A percentile compares a stretch with the other conserved stretches of the same genome.
Evolutionary conservation across 2,888 invertebrate genomes (phyloP).

Genomic region (Tenthredo scrophulariae): DNA sequence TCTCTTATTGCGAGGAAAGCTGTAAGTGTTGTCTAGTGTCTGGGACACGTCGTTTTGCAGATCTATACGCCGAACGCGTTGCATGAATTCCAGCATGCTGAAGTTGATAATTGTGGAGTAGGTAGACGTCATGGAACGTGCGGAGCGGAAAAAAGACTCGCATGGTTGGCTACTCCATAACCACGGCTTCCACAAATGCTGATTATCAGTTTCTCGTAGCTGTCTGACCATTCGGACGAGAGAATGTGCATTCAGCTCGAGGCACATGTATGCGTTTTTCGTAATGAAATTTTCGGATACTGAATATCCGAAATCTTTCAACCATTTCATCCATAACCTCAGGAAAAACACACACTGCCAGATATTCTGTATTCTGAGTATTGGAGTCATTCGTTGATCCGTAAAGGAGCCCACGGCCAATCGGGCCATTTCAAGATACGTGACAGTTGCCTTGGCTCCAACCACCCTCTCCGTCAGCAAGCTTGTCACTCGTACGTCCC

Average conservation of each 20-base stretch:
- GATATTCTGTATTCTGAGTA: constrained; percentile 9
- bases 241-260: constrained; percentile 56
- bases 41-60: constrained; percentile 49
- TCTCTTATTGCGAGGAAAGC: constrained; percentile 18
- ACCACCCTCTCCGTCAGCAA: no score
- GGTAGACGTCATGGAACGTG: constrained; percentile 57
- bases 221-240: constrained; percentile 49
- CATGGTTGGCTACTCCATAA: constrained; percentile 56
- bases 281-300: constrained; percentile 53
- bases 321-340: not conserved
- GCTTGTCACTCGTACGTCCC: no score
- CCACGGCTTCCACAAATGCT: constrained; percentile 53
- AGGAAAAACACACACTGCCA: constrained; percentile 15
- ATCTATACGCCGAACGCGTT: constrained; percentile 54
- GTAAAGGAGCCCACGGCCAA: no score
- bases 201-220: constrained; percentile 3
- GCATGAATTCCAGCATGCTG: constrained; percentile 53
- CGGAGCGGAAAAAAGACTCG: constrained; percentile 55
- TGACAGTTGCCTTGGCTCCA: no score
- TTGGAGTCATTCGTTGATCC: not conserved
- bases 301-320: not conserved
- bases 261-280: constrained; percentile 29
- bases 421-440: no score
- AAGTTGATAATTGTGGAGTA: constrained; percentile 57
- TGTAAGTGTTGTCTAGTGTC: constrained; percentile 5